Evolutionary conservation across 2,888 invertebrate species (phyloP), one percentile per base, ranked within the genome.

Genomic region (Dinocampus coccinellae): DNA sequence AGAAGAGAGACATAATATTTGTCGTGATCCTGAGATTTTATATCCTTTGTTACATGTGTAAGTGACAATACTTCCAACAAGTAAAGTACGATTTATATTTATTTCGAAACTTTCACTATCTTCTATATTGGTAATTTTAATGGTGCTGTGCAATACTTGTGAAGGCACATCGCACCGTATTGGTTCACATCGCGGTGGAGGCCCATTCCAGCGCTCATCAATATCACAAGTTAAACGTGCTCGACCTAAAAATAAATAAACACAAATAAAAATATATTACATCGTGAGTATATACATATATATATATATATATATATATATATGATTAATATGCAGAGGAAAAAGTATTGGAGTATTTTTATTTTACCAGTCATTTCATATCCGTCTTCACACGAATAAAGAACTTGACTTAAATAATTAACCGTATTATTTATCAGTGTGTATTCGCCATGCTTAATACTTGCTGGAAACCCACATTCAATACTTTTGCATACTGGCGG

Each of bases 401-500:
- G 92, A 20, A 97, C 97, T 84, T 94, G 92, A 60, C 96, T 95
- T 47, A 95, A 89, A 83, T 96, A 97, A n/a, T 94, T 92, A 11
- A 95, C 93, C 0, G 95, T 94, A n/a, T 92, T 92, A 84, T 97
- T 97, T 47, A 96, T 90, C 67, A 97, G 89, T 60, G 90, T 90
- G 85, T 96, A 97, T 24, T 92, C 90, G 11, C 97, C 97, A 87
- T 96, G 93, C 1, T 91, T 89, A 76, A 97, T 95, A 82, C 93
- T 94, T 0, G 97, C 97, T 0, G 97, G 97, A 83, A 92, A 92
- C 1, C 97, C 97, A 85, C 97, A 97, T 83, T 96, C 95, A 79
- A 97, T 94, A 80, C 97, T 92, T 92, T 96, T 95, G 88, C 97
- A 97, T 55, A 96, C 95, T 0, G 97, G 97, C 34, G 97, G 95